phyloP scores from a whole-genome alignment of 2,113 vertebrate species.

The Ceyx melanurus region DNA sequence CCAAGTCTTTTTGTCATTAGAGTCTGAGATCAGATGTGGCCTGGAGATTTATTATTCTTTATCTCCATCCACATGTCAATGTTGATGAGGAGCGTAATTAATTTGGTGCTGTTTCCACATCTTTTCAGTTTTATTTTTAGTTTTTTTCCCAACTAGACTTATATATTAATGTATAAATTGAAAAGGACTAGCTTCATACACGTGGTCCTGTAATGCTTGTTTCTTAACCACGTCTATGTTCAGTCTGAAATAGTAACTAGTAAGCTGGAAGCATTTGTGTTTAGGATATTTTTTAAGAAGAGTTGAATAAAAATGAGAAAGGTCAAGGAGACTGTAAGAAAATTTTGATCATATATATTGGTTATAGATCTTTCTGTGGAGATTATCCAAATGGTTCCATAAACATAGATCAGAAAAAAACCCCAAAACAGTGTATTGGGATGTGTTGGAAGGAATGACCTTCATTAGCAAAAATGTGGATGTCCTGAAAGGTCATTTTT shows the following conservation, averaged over 20 bases:
- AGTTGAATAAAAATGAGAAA: not conserved
- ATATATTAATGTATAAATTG: not conserved
- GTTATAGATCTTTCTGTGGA: not conserved
- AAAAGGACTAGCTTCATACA: not conserved
- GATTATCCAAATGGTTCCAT: not conserved
- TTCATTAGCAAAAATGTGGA: not conserved
- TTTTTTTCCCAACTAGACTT: not conserved
- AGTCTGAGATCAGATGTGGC: not conserved
- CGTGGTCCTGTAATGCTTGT: not conserved
- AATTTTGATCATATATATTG: not conserved
- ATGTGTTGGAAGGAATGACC: not conserved
- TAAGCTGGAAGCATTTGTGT: not conserved
- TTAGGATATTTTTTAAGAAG: not conserved
- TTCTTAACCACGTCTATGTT: not conserved
- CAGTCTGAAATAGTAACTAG: not conserved
- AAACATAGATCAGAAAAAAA: not conserved
- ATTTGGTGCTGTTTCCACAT: not conserved
- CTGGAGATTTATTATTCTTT: not conserved
- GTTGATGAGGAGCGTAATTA: not conserved
- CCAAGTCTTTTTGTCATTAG: not conserved
- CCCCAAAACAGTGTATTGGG: not conserved
- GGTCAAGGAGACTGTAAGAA: not conserved
- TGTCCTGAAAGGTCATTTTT: not conserved
- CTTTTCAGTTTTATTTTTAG: not conserved
- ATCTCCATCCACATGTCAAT: not conserved